Evolutionary conservation across 2,888 invertebrate species (phyloP), one percentile per base, ranked within the genome.

Genomic region (Andrena flavipes): DNA sequence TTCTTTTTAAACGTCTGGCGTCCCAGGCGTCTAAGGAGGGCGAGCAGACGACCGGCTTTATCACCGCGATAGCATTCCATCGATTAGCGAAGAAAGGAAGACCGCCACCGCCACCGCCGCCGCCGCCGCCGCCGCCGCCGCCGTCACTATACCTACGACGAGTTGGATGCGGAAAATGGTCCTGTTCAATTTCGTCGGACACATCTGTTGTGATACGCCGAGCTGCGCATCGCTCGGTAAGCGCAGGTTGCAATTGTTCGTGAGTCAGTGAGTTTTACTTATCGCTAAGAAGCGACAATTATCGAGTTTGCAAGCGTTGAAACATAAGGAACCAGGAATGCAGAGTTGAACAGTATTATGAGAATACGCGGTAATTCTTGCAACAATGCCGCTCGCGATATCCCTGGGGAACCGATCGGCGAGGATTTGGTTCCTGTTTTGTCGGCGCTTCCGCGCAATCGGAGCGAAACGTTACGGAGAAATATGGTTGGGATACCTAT

Each of bases 301-400:
- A 76, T 73, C 54, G 62, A 67, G 60, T 71, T 71, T 59, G 60
- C 72, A 49, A 76, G 60, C 81, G 76, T 77, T 81, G 80, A 49
- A 87, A 88, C 87, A 88, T 87, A 88, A 86, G 87, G 81, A 87
- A 89, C 68, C 75, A 83, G 84, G 84, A 88, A 86, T 89, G 72
- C 87, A 87, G 87, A 87, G 80, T 79, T 76, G 89, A 89, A 89
- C 88, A 29, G 72, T 49, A 78, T 71, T 76, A 77, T 78, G 85
- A 85, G 88, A 87, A 89, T 26, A n/a, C n/a, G n/a, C n/a, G n/a
- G n/a, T n/a, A n/a, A n/a, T n/a, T n/a, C n/a, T n/a, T n/a, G n/a
- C n/a, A n/a, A n/a, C n/a, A n/a, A n/a, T n/a, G n/a, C n/a, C n/a
- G n/a, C 29, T 29, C 29, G 29, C 30, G 30, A 30, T 30, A 68